Conservation (phyloP, 1,140 invertebrate genomes). For the Bombus waltoni region DNA sequence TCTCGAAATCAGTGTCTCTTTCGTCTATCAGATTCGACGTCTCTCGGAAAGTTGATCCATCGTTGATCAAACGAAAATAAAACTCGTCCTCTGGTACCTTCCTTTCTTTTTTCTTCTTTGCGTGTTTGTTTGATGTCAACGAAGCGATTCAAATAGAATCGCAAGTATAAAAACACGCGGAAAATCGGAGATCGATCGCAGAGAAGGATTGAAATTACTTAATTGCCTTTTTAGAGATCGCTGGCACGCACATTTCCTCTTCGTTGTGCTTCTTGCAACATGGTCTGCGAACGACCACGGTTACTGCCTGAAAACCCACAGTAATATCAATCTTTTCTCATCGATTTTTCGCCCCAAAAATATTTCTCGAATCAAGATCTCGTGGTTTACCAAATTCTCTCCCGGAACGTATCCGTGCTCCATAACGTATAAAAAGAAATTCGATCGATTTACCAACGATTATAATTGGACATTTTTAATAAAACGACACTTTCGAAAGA, state of each 20-base stretch:
- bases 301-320: slow-evolving; percentile 61
- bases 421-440: slow-evolving; percentile 40
- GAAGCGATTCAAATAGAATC: not conserved
- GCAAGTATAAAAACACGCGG: not conserved
- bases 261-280: slow-evolving; percentile 61
- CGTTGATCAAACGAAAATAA: not conserved
- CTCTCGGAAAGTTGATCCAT: not conserved
- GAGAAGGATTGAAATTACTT: slow-evolving; percentile 35
- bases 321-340: not conserved
- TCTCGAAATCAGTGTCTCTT: not conserved
- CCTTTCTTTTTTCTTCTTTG: not conserved
- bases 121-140: not conserved
- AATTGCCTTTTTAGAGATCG: slow-evolving; percentile 68
- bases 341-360: not conserved
- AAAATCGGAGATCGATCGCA: not conserved
- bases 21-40: not conserved
- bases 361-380: not conserved
- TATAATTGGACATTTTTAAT: not conserved
- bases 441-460: too few relatives aligned
- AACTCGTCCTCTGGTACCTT: not conserved
- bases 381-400: slow-evolving; percentile 62
- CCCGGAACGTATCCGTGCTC: slow-evolving; percentile 63
- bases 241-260: slow-evolving; percentile 64
- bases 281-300: slow-evolving; percentile 64
- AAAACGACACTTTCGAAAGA: slow-evolving; percentile 6